Evolutionary conservation across 2,888 invertebrate species (phyloP), one percentile per base, ranked within the genome.

Genomic region (Trichogramma evanescens): DNA sequence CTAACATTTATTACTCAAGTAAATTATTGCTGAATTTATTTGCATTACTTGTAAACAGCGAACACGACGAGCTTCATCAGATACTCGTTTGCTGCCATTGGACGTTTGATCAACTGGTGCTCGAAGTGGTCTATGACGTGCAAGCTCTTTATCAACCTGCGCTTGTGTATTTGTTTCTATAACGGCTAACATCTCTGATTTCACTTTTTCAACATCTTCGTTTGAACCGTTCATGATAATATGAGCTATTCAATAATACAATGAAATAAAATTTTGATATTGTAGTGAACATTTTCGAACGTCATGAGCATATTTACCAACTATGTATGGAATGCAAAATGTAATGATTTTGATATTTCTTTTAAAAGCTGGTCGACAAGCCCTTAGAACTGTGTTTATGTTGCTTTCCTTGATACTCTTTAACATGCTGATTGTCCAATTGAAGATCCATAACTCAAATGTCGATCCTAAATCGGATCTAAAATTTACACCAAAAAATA

Each of bases 361-460:
- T 40, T 87, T 85, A 77, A 92, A 87, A 68, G 89, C 89, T 1
- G 89, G 88, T 66, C 87, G 84, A 46, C 89, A 90, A 0, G 86
- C 85, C 65, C 84, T 83, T 42, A 92, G 73, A 13, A 90, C 78
- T 55, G 83, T 82, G 45, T 82, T 83, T 3, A 84, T 82, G 51
- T 82, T 82, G 45, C 84, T 81, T 0, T 84, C 81, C 26, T 84
- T 81, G 45, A 90, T 82, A 1, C 81, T 78, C 0, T 83, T 83
- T 5, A 88, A 86, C 64, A 91, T 77, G 65, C 86, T 86, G 46
- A 84, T 83, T 0, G 88, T 84, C 91, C 91, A 91, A 66, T 86
- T 86, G 71, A 86, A 86, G 4, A 89, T 84, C 92, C 91, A 92
- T 65, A 84, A 83, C 67, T 87, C 82, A 69, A 88, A 88, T 1